These are phyloP conservation scores for Copidosoma aretas DNA, from an alignment of 2,888 invertebrate genomes.

Conservation along the genomic window DNA sequence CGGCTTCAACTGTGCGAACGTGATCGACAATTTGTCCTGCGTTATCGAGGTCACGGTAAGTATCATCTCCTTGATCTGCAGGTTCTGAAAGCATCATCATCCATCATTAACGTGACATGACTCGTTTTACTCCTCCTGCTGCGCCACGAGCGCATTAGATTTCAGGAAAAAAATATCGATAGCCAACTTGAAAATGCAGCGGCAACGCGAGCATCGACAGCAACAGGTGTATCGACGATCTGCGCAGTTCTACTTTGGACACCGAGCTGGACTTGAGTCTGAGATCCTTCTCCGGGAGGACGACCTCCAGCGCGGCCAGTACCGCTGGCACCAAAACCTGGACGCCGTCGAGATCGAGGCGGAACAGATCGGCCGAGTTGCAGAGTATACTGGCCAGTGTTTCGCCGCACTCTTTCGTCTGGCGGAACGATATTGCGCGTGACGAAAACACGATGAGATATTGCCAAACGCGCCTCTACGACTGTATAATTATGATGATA, in stretches of 20 bases:
- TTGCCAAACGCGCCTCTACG: too few relatives aligned
- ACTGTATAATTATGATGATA: too few relatives aligned
- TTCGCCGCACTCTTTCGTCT: conserved; percentile 72
- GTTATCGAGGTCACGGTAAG: conserved; percentile 45
- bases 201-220: conserved; percentile 92
- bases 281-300: conserved; percentile 85
- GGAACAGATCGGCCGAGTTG: conserved; percentile 86
- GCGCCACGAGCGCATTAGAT: too few relatives aligned
- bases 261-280: conserved; percentile 75
- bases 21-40: conserved; percentile 59
- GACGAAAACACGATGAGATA: too few relatives aligned
- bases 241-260: conserved; percentile 80
- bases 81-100: conserved; percentile 61
- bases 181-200: conserved; percentile 80
- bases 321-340: conserved; percentile 89
- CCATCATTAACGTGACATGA: too few relatives aligned
- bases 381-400: conserved; percentile 87
- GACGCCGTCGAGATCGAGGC: conserved; percentile 90
- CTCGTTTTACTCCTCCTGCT: too few relatives aligned
- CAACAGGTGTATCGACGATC: conserved; percentile 90
- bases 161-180: not conserved
- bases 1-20: conserved; percentile 76
- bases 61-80: conserved; percentile 76
- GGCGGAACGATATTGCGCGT: conserved; percentile 7
- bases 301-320: conserved; percentile 87